Conservation (phyloP, 2,888 invertebrate species). For the Anorthoa munda region DNA sequence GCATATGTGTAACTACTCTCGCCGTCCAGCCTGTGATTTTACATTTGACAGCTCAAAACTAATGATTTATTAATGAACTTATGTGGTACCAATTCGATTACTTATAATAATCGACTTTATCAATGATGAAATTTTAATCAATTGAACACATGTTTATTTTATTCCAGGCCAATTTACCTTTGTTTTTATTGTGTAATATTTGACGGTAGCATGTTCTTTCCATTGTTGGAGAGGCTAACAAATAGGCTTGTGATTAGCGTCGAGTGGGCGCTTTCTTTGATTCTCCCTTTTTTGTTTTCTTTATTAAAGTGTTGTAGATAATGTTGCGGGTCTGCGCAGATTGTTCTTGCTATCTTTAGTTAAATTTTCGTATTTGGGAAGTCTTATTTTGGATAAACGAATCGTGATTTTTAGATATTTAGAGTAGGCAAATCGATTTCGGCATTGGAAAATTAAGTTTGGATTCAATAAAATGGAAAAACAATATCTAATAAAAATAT, state of each 20-base stretch:
- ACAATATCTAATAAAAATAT: slow-evolving; percentile 17
- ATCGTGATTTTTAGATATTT: too few species aligned
- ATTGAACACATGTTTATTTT: too few species aligned
- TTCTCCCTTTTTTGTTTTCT: slow-evolving; percentile 50
- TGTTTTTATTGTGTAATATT: slow-evolving; percentile 66
- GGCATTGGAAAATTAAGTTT: slow-evolving; percentile 23
- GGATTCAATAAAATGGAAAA: slow-evolving; percentile 21
- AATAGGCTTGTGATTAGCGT: slow-evolving; percentile 56
- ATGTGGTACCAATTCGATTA: too few species aligned
- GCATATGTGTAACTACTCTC: too few species aligned
- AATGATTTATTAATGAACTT: too few species aligned
- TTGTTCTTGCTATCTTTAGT: slow-evolving; percentile 37
- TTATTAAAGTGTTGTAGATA: slow-evolving; percentile 50
- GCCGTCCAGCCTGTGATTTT: too few species aligned
- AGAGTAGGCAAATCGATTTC: too few species aligned
- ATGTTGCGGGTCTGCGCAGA: slow-evolving; percentile 26
- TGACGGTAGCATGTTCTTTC: slow-evolving; percentile 59
- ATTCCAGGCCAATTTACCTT: slow-evolving; percentile 61
- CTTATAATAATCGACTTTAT: too few species aligned
- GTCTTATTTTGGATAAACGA: slow-evolving; percentile 29
- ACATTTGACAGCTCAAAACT: too few species aligned
- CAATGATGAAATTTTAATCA: too few species aligned
- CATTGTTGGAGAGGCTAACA: slow-evolving; percentile 54
- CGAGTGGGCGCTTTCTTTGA: slow-evolving; percentile 44
- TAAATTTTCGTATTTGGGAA: slow-evolving; percentile 34